Percentiles rank a stretch among this genome's conserved stretches.
Conservation (phyloP, 2,113 vertebrate species). For the Climacteris rufus region DNA sequence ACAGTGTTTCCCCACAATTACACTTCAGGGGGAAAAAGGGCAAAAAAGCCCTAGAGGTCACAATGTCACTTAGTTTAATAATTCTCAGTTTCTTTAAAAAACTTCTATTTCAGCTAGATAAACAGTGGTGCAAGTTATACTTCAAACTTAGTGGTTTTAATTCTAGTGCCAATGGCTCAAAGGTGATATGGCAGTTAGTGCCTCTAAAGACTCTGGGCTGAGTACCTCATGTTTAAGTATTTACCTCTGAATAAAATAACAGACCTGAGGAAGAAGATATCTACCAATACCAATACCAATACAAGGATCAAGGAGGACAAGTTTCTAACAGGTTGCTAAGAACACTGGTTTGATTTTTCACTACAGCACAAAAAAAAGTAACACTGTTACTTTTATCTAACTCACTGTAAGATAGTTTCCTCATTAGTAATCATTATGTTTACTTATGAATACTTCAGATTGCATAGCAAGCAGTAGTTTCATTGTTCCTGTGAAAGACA, state of each 20-base stretch:
- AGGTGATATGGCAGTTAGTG: not conserved
- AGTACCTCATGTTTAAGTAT: not conserved
- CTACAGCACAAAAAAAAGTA: not conserved
- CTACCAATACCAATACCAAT: not conserved
- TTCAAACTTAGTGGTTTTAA: not conserved
- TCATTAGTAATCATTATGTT: not conserved
- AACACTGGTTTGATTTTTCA: not conserved
- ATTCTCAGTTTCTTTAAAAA: not conserved
- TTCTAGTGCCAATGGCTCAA: not conserved
- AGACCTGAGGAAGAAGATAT: not conserved
- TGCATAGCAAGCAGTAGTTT: not conserved
- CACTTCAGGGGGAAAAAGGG: fast-evolving
- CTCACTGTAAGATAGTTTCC: not conserved
- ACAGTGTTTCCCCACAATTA: not conserved
- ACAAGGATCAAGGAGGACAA: not conserved
- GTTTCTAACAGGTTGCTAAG: not conserved
- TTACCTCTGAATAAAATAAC: not conserved
- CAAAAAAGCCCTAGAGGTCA: not conserved
- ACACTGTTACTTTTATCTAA: not conserved
- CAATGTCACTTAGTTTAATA: not conserved
- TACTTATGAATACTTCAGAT: not conserved
- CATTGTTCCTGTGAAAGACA: not conserved
- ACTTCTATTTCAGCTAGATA: not conserved
- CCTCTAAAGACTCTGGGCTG: not conserved
- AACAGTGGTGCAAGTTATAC: not conserved